Evolutionary conservation across 2,888 invertebrate genomes (phyloP).

Genomic region (Pomacea canaliculata): DNA sequence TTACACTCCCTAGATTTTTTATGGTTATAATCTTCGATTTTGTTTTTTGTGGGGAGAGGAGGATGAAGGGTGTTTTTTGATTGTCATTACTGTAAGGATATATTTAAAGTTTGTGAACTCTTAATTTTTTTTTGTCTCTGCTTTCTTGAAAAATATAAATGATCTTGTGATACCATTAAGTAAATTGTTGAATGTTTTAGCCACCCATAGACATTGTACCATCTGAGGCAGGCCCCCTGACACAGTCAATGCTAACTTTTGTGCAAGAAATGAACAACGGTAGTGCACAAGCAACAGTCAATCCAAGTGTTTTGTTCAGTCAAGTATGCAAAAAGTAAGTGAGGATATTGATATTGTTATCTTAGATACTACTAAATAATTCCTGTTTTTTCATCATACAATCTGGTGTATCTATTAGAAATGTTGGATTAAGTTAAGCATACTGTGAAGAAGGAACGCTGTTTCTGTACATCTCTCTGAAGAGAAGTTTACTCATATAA

Average conservation of each 20-base stretch:
- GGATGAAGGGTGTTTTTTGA: too few species aligned
- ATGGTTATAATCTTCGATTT: background rate
- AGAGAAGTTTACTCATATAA: too few species aligned
- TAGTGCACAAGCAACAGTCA: slow-evolving; percentile 59
- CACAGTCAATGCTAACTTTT: slow-evolving; percentile 67
- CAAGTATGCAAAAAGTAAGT: slow-evolving; percentile 69
- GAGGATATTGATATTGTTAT: background rate
- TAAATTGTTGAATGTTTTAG: slow-evolving; percentile 41
- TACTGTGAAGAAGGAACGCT: too few species aligned
- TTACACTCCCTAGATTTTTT: background rate
- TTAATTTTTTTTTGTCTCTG: too few species aligned
- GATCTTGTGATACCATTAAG: too few species aligned
- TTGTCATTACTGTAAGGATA: too few species aligned
- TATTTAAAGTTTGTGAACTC: background rate
- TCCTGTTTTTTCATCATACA: background rate
- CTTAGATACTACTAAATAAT: background rate
- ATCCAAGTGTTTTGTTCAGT: slow-evolving; percentile 68
- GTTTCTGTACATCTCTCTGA: too few species aligned
- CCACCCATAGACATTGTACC: slow-evolving; percentile 65
- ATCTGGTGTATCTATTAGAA: background rate
- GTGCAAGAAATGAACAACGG: slow-evolving; percentile 69
- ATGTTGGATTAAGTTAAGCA: background rate
- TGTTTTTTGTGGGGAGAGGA: background rate
- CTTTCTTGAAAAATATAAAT: too few species aligned
- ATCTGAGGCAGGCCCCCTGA: slow-evolving; percentile 67